Evolutionary conservation across 2,888 invertebrate genomes (phyloP).

Genomic region (Resseliella maxima): DNA sequence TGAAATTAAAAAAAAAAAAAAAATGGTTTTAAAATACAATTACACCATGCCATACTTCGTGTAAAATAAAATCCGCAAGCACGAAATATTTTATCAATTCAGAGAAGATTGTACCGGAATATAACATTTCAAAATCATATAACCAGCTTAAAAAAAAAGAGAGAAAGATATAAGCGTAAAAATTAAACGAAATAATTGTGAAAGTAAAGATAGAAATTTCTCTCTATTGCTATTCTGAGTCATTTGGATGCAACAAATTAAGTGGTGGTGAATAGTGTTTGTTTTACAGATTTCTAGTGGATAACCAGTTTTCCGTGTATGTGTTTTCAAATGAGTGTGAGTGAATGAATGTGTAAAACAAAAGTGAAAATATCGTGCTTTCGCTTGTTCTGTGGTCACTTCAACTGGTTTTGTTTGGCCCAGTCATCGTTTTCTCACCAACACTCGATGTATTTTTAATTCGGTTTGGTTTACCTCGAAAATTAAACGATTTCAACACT

Average conservation of each 20-base stretch:
- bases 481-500: slow-evolving; percentile 47
- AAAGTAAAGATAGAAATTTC: too few species aligned
- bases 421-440: background rate
- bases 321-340: too few species aligned
- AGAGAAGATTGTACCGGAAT: too few species aligned
- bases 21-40: background rate
- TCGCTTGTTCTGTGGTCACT: background rate
- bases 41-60: background rate
- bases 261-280: background rate
- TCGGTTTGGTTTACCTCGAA: slow-evolving; percentile 34
- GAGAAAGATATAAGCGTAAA: background rate
- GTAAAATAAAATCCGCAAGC: too few species aligned
- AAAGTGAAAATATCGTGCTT: background rate
- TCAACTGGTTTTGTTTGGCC: background rate
- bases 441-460: slow-evolving; percentile 36
- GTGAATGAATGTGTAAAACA: too few species aligned
- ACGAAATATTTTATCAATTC: slow-evolving; percentile 1
- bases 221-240: background rate
- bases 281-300: background rate
- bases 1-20: background rate
- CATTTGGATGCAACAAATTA: slow-evolving; percentile 8
- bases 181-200: background rate
- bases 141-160: too few species aligned
- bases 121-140: too few species aligned
- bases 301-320: background rate